Percentiles rank a stretch among this genome's conserved stretches.
These are phyloP conservation scores for Augiades crinisus DNA, from an alignment of 2,888 invertebrate genomes.

Conservation along the genomic window DNA sequence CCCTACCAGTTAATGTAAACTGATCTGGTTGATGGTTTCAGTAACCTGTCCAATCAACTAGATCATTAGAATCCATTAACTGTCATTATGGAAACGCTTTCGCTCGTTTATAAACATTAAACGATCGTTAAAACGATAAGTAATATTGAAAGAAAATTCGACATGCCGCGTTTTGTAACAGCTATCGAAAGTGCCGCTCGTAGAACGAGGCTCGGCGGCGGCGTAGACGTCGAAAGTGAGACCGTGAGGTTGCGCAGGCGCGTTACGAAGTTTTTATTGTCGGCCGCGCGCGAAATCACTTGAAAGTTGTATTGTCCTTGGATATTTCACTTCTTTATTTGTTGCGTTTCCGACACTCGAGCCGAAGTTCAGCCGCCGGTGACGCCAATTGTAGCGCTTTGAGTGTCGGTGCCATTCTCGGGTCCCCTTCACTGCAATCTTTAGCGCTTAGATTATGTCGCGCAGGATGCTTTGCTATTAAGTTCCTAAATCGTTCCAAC, in stretches of 20 bases:
- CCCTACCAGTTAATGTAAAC: conserved; percentile 22
- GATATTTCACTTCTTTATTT: conserved; percentile 80
- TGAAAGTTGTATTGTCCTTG: conserved; percentile 81
- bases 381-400: conserved; percentile 56
- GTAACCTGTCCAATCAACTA: conserved; percentile 4
- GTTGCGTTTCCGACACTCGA: conserved; percentile 73
- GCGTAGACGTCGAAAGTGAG: conserved; percentile 74
- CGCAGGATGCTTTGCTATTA: conserved; percentile 37
- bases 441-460: conserved; percentile 41
- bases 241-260: conserved; percentile 78
- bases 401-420: conserved; percentile 47
- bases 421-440: conserved; percentile 64
- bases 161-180: conserved; percentile 73
- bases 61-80: conserved; percentile 25
- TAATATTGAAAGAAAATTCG: conserved; percentile 74
- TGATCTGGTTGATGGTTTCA: conserved; percentile 11
- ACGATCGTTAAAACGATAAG: conserved; percentile 35
- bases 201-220: conserved; percentile 53
- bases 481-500: conserved; percentile 27
- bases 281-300: conserved; percentile 80
- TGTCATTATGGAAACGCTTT: conserved; percentile 28
- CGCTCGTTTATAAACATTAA: conserved; percentile 29
- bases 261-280: conserved; percentile 79
- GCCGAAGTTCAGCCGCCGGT: conserved; percentile 64
- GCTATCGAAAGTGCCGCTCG: conserved; percentile 70